phyloP scores from a whole-genome alignment of 2,888 invertebrate species.

The Trachelus stipa region DNA sequence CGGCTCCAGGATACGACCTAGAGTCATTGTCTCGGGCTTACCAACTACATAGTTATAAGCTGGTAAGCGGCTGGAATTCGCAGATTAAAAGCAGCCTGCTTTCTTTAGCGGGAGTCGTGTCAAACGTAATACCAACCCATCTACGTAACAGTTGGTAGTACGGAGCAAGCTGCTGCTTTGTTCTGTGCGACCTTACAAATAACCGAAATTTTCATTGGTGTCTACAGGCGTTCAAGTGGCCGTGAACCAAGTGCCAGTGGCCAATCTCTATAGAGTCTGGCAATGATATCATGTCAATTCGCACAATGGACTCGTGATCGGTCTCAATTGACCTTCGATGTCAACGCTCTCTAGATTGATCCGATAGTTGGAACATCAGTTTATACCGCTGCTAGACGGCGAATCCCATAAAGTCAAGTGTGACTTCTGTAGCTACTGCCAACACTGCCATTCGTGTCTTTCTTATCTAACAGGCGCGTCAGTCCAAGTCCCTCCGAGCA shows the following conservation, averaged over 20 bases:
- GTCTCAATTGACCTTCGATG: conserved; percentile 9
- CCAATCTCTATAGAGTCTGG: too few relatives aligned
- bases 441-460: neutral
- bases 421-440: neutral
- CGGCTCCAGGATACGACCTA: conserved; percentile 35
- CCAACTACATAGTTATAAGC: conserved; percentile 44
- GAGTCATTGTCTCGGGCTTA: conserved; percentile 52
- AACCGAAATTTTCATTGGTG: neutral
- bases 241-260: too few relatives aligned
- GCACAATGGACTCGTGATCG: conserved; percentile 30
- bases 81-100: conserved; percentile 38
- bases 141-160: neutral
- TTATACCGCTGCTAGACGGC: neutral
- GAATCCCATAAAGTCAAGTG: neutral
- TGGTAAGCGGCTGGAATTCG: conserved; percentile 39
- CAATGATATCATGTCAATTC: conserved; percentile 25
- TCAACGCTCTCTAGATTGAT: neutral
- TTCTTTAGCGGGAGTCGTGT: conserved; percentile 28
- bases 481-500: neutral
- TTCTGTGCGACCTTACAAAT: neutral
- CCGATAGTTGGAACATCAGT: neutral
- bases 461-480: neutral
- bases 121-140: conserved; percentile 1
- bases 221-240: neutral
- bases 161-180: neutral